Evolutionary conservation across 2,888 invertebrate genomes (phyloP).

Genomic region (Perizoma flavofasciatum): DNA sequence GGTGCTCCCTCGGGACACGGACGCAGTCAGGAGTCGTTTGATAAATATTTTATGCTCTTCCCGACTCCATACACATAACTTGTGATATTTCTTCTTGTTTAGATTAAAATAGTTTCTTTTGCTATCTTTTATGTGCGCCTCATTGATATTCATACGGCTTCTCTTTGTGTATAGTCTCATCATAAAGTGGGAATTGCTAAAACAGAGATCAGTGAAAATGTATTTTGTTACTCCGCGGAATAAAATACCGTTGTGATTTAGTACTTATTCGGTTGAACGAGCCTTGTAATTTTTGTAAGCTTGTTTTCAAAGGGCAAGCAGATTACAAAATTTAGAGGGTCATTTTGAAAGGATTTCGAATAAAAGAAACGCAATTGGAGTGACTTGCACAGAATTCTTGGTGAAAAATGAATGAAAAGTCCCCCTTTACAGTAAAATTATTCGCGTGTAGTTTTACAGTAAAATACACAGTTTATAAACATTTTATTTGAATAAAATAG

Average conservation of each 20-base stretch:
- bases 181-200: slow-evolving; percentile 40
- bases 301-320: slow-evolving; percentile 63
- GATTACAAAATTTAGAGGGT: slow-evolving; percentile 63
- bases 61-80: slow-evolving; percentile 64
- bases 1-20: slow-evolving; percentile 56
- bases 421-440: background rate
- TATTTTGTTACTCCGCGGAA: slow-evolving; percentile 9
- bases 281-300: slow-evolving; percentile 64
- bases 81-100: slow-evolving; percentile 62
- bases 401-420: background rate
- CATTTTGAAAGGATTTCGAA: slow-evolving; percentile 56
- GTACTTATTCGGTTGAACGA: slow-evolving; percentile 54
- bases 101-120: slow-evolving; percentile 65
- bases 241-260: slow-evolving; percentile 9
- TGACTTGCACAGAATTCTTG: slow-evolving; percentile 26
- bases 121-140: slow-evolving; percentile 52
- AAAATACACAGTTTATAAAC: too few species aligned
- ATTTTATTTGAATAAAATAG: too few species aligned
- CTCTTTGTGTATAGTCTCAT: slow-evolving; percentile 45
- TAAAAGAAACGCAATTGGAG: slow-evolving; percentile 48
- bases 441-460: background rate
- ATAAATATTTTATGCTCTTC: slow-evolving; percentile 80
- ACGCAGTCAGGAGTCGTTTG: slow-evolving; percentile 74
- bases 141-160: slow-evolving; percentile 61
- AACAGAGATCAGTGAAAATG: slow-evolving; percentile 29